These are phyloP conservation scores for Shargacucullia verbasci DNA, from an alignment of 2,888 invertebrate genomes.

Conservation along the genomic window DNA sequence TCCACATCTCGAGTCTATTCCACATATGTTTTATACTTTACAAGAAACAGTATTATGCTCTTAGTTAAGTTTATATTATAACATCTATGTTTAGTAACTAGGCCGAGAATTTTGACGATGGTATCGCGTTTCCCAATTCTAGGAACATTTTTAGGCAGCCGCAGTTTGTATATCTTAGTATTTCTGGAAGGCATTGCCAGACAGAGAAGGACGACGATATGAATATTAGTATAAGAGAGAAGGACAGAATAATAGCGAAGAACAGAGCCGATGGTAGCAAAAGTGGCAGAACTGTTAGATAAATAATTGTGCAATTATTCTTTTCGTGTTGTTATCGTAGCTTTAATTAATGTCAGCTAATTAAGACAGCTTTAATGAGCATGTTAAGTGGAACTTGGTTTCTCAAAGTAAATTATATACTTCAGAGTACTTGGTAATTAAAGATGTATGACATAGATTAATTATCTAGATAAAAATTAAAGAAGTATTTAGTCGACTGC, in stretches of 20 bases:
- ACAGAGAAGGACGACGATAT: slow-evolving; percentile 35
- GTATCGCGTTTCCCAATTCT: slow-evolving; percentile 38
- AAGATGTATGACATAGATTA: slow-evolving; percentile 19
- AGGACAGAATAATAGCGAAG: slow-evolving; percentile 8
- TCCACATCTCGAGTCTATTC: slow-evolving; percentile 14
- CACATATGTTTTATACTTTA: too few relatives aligned
- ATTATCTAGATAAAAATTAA: slow-evolving; percentile 14
- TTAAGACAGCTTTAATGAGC: slow-evolving; percentile 28
- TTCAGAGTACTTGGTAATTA: not conserved
- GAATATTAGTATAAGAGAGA: slow-evolving; percentile 1
- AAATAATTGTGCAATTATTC: slow-evolving; percentile 6
- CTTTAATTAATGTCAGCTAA: slow-evolving; percentile 12
- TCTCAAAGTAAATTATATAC: too few relatives aligned
- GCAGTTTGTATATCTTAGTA: slow-evolving; percentile 30
- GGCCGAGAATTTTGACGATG: slow-evolving; percentile 27
- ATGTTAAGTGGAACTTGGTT: not conserved
- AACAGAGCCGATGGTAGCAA: slow-evolving; percentile 14
- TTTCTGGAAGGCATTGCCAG: slow-evolving; percentile 39
- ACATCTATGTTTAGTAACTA: slow-evolving; percentile 14
- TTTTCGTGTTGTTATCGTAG: slow-evolving; percentile 4
- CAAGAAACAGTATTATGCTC: slow-evolving; percentile 3
- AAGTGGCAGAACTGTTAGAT: not conserved
- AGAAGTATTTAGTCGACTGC: not conserved
- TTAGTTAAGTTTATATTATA: slow-evolving; percentile 1
- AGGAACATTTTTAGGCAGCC: slow-evolving; percentile 33